Base-by-base conservation (phyloP, 2,888 invertebrate genomes). In the Acronicta psi region DNA sequence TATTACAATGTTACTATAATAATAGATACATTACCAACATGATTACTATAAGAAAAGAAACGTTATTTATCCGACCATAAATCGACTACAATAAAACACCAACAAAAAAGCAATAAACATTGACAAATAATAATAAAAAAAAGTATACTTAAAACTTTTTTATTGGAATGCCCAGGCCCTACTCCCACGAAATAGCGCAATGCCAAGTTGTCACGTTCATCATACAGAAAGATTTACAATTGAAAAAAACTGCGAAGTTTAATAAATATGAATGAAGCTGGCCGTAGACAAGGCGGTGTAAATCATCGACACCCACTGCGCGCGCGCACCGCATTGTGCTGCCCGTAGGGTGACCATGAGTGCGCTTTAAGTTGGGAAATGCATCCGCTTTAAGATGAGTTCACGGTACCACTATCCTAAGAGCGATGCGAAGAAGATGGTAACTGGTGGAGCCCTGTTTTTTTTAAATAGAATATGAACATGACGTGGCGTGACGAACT, bases 231-330 rank as follows among this genome's bases (percentile, higher is more conserved):
- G 88, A 90, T 91, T 90, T 90, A 91, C 79, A 80, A 82, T 77
- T 73, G 80, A 84, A 92, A 92, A 43, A 90, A 91, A 90, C 79
- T 75, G 82, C 83, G 74, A 82, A 79, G 79, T 81, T 85, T 87
- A 88, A 90, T 92, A 91, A 90, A 92, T 91, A 91, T 91, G 90
- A 91, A 90, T 91, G 89, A 89, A 84, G 83, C 82, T 75, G 80
- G 71, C 65, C 78, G 81, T 77, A 80, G 81, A 84, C 81, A 80
- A 75, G 82, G 57, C 71, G 79, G 75, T 67, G 88, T 90, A 91
- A 90, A 91, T 92, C 90, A 90, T 83, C 73, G 85, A 89, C 91
- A 89, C 92, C 92, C 92, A 92, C 92, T 85, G 90, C 80, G 90
- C 81, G 69, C 49, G 80, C 85, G 82, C 84, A 69, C 62, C 68